phyloP scores from a whole-genome alignment of 2,888 invertebrate genomes.

The Automeris io region DNA sequence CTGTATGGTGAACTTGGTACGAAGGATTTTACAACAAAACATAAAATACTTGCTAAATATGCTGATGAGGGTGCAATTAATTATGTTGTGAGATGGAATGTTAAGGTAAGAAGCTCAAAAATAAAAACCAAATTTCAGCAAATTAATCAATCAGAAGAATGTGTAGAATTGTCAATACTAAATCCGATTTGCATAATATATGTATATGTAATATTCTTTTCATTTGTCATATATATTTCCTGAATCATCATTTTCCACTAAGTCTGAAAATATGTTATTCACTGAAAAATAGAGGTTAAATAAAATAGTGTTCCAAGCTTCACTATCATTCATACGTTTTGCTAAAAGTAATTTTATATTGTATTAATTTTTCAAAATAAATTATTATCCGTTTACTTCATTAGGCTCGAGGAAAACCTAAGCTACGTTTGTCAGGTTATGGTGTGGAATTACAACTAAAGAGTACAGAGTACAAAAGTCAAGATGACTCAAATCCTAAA shows the following conservation, averaged over 20 bases:
- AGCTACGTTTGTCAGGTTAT: conserved; percentile 93
- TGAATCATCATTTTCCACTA: too few species aligned
- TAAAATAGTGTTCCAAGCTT: too few species aligned
- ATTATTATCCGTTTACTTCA: conserved; percentile 7
- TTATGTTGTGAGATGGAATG: conserved; percentile 92
- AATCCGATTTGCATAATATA: too few species aligned
- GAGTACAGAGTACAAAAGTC: conserved; percentile 99
- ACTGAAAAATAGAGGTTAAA: too few species aligned
- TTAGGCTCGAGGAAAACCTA: conserved; percentile 56
- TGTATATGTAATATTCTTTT: too few species aligned
- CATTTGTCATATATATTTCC: too few species aligned
- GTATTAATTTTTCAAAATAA: too few species aligned
- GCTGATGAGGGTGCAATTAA: conserved; percentile 84
- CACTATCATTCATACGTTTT: too few species aligned
- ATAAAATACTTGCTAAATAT: conserved; percentile 81
- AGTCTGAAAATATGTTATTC: too few species aligned
- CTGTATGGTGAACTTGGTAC: conserved; percentile 95
- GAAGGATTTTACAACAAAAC: conserved; percentile 83
- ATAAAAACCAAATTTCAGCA: conserved; percentile 10
- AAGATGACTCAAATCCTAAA: conserved; percentile 90
- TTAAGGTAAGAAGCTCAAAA: conserved; percentile 76
- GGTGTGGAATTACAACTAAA: conserved; percentile 99
- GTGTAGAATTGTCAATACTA: too few species aligned
- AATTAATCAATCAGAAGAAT: too few species aligned
- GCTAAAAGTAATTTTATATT: too few species aligned